Evolutionary conservation across 2,113 vertebrate genomes (phyloP).

Genomic region (Percopsis transmontana): DNA sequence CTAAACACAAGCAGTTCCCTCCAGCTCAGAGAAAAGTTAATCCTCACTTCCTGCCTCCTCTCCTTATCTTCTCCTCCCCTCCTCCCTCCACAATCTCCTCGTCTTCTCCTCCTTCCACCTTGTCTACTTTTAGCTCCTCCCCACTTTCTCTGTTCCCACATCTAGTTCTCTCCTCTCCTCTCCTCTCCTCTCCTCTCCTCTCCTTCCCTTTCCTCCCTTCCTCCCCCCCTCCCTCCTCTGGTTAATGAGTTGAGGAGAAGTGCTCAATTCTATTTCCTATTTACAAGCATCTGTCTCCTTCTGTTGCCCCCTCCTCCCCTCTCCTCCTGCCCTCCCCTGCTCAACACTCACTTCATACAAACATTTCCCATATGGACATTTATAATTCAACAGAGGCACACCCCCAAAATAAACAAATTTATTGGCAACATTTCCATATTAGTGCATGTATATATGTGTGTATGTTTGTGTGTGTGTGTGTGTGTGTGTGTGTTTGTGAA

Average conservation of each 20-base stretch:
- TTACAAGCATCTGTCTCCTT: constrained; percentile 67
- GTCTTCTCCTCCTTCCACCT: neutral
- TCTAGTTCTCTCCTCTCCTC: neutral
- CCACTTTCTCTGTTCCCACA: no score
- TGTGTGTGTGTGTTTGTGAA: neutral
- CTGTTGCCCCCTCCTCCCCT: neutral
- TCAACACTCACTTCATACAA: constrained; percentile 36
- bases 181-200: neutral
- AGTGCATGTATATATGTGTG: constrained; percentile 22
- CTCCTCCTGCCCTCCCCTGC: neutral
- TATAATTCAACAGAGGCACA: constrained; percentile 69
- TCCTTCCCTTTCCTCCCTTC: neutral
- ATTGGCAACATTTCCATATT: constrained; percentile 65
- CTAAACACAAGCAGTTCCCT: neutral
- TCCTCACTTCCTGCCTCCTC: neutral
- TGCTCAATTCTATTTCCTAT: constrained; percentile 57
- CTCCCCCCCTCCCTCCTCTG: constrained; percentile 39
- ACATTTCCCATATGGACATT: constrained; percentile 75
- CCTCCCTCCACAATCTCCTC: neutral
- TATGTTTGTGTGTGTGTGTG: constrained; percentile 5
- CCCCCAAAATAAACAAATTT: constrained; percentile 67
- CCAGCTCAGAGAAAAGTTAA: neutral
- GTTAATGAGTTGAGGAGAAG: constrained; percentile 59
- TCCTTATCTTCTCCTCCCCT: neutral
- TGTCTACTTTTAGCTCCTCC: neutral